phyloP scores from a whole-genome alignment of 2,113 vertebrate species.

The Pelusios castaneus region DNA sequence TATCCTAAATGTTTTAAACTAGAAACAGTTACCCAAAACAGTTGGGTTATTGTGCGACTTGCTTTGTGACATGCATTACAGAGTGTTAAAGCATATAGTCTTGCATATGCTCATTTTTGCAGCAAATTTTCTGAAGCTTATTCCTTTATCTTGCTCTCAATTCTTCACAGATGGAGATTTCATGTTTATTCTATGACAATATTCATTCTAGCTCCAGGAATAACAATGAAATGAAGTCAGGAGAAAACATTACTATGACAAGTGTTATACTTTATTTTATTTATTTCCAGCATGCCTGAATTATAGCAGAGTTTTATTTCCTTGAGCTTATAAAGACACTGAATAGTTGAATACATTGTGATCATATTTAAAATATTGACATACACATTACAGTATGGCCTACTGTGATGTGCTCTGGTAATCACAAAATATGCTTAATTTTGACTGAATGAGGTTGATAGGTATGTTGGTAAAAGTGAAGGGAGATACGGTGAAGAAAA shows the following conservation, averaged over 20 bases:
- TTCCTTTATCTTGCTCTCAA: not conserved
- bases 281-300: not conserved
- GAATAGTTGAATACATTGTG: not conserved
- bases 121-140: not conserved
- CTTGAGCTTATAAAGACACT: not conserved
- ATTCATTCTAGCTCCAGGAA: not conserved
- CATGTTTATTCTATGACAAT: not conserved
- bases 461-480: rapidly evolving
- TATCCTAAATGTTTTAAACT: not conserved
- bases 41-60: not conserved
- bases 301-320: not conserved
- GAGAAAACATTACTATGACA: not conserved
- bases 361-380: not conserved
- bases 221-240: not conserved
- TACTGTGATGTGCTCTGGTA: not conserved
- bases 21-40: not conserved
- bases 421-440: not conserved
- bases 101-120: not conserved
- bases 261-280: not conserved
- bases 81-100: not conserved
- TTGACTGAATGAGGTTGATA: not conserved
- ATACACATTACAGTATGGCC: not conserved
- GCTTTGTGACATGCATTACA: not conserved
- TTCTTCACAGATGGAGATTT: not conserved
- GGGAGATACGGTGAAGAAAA: not conserved